Percentiles rank a stretch among this genome's conserved stretches.
These are phyloP conservation scores for Sialis fuliginosa DNA, from an alignment of 2,888 invertebrate genomes.

Conservation along the genomic window DNA sequence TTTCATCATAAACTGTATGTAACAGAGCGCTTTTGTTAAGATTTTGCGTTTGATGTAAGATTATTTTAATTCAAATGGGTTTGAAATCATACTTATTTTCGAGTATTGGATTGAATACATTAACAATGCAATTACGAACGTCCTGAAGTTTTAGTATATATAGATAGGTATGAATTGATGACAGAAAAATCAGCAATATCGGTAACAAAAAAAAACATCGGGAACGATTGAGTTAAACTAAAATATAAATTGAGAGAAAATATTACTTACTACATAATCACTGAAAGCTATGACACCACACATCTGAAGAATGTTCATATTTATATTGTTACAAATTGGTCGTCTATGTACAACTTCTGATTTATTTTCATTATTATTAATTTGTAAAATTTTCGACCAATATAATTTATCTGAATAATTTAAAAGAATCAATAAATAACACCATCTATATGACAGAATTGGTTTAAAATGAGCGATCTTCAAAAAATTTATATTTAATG, in stretches of 20 bases:
- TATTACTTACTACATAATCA: conserved; percentile 52
- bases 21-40: too few species aligned
- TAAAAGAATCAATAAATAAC: conserved; percentile 53
- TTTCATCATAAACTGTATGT: too few species aligned
- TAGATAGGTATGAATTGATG: too few species aligned
- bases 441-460: conserved; percentile 57
- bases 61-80: too few species aligned
- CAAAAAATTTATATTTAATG: conserved; percentile 38
- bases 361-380: conserved; percentile 13
- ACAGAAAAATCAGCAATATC: too few species aligned
- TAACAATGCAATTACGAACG: too few species aligned
- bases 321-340: conserved; percentile 22
- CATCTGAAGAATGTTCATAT: conserved; percentile 43
- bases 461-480: conserved; percentile 38
- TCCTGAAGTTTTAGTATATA: too few species aligned
- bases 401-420: conserved; percentile 51
- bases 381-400: conserved; percentile 31
- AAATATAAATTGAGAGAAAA: not conserved
- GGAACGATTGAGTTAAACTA: conserved; percentile 1
- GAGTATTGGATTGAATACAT: too few species aligned
- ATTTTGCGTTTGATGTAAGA: too few species aligned
- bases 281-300: conserved; percentile 56
- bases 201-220: too few species aligned
- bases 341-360: too few species aligned
- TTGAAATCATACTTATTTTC: too few species aligned